Base-by-base conservation (phyloP, 2,113 vertebrate species). In the Ammodytes dubius region DNA sequence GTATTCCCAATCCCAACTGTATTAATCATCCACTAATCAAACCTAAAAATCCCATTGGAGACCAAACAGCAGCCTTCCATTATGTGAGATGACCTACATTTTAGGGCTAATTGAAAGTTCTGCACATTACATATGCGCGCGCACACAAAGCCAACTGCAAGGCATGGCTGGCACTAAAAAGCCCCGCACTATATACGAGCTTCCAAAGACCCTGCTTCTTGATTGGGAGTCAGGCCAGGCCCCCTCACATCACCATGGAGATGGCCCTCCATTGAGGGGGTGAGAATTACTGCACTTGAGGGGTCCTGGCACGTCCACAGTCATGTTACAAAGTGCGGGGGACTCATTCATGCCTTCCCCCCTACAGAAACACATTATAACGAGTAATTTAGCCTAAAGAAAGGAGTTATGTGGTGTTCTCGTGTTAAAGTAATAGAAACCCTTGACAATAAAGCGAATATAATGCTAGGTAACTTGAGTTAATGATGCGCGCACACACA, bases 211-310 rank as follows among this genome's bases (percentile, higher is more conserved):
- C 77, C 67, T 73, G 81, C 75, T 74, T 69, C 84, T 83, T 27
- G 27, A 27, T 27, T 92, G 80, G 88, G 84, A 85, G 85, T 81
- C 77, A 74, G 83, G 71, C 82, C 90, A 86, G 68, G n/a, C 65
- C 82, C 71, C 68, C 70, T 70, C 80, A 46, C 72, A 71, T 95
- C 86, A 64, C 93, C 92, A 94, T 94, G 90, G 94, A 82, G 86
- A 94, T 64, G 71, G 80, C 59, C 77, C 84, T 91, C 88, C 86
- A 90, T 90, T 92, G 89, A 86, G 50, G 86, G 72, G 45, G 37
- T 27, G 75, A 91, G 89, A 90, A 88, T 80, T 70, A 86, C 82
- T 87, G 91, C 87, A 69, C 90, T 93, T 91, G 89, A 93, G 85
- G 79, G 83, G 76, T 88, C 88, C 91, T 89, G 78, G 88, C 89